Percentiles rank a stretch among this genome's conserved stretches.
These are phyloP conservation scores for Dryobotodes eremita DNA, from an alignment of 2,888 invertebrate species.

Conservation along the genomic window DNA sequence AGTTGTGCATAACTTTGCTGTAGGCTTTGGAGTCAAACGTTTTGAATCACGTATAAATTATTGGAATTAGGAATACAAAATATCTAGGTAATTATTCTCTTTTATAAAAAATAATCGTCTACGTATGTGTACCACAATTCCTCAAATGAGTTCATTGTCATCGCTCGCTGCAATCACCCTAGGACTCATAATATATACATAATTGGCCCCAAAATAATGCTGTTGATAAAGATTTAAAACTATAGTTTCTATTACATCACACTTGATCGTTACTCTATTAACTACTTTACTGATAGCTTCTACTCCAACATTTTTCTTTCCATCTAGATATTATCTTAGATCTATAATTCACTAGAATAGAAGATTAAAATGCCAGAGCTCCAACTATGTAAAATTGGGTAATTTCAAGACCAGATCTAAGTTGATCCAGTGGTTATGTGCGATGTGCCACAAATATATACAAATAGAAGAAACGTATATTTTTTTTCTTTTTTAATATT, in stretches of 20 bases:
- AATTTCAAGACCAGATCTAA: conserved; percentile 30
- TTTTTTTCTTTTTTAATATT: conserved; percentile 57
- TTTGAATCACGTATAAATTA: background rate
- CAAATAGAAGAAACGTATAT: conserved; percentile 61
- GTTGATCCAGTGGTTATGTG: conserved; percentile 54
- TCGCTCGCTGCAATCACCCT: conserved; percentile 69
- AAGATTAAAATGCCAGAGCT: conserved; percentile 38
- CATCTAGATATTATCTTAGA: conserved; percentile 32
- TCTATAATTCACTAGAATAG: too few species aligned
- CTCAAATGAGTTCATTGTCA: background rate
- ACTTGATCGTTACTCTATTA: conserved; percentile 58
- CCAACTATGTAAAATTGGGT: conserved; percentile 27
- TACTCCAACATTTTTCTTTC: conserved; percentile 22
- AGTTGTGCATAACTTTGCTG: background rate
- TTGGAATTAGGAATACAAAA: background rate
- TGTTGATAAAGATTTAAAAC: conserved; percentile 62
- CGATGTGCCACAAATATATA: conserved; percentile 69
- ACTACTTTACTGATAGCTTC: conserved; percentile 43
- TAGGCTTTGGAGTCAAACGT: background rate
- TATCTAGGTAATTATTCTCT: background rate
- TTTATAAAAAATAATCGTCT: background rate
- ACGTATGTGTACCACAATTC: background rate
- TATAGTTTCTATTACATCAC: conserved; percentile 67
- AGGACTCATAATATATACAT: conserved; percentile 81
- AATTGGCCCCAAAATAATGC: conserved; percentile 85